Conservation (phyloP, 2,113 vertebrate species). For the Donacobius atricapilla region DNA sequence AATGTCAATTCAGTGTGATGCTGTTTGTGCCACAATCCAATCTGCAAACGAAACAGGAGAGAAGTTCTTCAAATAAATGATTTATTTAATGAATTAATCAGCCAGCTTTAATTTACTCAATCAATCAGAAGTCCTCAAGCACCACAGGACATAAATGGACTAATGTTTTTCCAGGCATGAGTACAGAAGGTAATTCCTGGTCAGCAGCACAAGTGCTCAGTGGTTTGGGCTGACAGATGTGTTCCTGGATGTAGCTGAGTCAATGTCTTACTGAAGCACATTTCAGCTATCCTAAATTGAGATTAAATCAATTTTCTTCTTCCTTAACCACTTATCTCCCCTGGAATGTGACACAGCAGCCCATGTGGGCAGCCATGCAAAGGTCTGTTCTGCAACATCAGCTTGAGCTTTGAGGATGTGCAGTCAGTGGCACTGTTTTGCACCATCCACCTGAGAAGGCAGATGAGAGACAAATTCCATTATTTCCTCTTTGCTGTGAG, state of each 20-base stretch:
- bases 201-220: neutral
- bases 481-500: neutral
- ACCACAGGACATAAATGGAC: neutral
- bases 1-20: neutral
- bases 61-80: neutral
- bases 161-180: neutral
- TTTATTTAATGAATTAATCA: constrained; percentile 18
- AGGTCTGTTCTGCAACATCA: neutral
- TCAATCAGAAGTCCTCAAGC: neutral
- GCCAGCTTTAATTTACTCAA: neutral
- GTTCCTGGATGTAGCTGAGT: neutral
- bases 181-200: neutral
- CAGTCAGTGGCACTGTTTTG: neutral
- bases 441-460: neutral
- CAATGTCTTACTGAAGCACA: neutral
- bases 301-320: neutral
- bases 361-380: neutral
- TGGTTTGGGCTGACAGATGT: neutral
- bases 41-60: neutral
- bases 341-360: neutral
- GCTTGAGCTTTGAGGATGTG: neutral
- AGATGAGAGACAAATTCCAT: neutral
- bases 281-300: neutral
- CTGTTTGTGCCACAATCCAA: neutral
- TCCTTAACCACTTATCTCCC: neutral